phyloP scores from a whole-genome alignment of 2,113 vertebrate genomes.

The Canis aureus region DNA sequence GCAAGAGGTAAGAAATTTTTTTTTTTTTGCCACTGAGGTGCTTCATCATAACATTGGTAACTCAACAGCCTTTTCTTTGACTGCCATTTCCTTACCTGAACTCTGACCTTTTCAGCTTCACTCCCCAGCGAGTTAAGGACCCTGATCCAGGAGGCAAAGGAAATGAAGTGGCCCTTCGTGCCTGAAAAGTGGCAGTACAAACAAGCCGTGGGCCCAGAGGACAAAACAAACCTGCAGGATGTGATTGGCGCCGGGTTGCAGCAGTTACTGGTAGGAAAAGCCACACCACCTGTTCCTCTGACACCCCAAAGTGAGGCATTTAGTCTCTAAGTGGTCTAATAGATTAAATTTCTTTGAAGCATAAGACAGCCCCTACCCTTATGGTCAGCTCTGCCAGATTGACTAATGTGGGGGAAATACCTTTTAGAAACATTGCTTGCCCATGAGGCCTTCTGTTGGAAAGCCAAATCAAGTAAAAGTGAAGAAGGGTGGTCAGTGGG shows the following conservation, averaged over 20 bases:
- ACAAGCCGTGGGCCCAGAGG: slow-evolving; percentile 88
- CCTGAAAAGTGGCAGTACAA: slow-evolving; percentile 99
- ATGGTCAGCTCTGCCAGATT: not conserved
- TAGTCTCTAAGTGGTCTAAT: slow-evolving; percentile 48
- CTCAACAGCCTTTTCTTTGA: slow-evolving; percentile 74
- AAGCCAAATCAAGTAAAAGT: not conserved
- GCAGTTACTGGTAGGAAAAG: slow-evolving; percentile 92
- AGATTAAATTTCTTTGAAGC: slow-evolving; percentile 50
- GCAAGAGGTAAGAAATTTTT: slow-evolving; percentile 48
- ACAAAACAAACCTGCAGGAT: slow-evolving; percentile 96
- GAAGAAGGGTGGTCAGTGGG: not conserved
- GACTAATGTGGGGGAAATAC: not conserved
- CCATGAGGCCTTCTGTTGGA: not conserved
- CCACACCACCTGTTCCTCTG: slow-evolving; percentile 64
- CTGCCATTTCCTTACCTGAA: slow-evolving; percentile 85
- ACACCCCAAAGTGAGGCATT: not conserved
- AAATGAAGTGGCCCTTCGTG: slow-evolving; percentile 98
- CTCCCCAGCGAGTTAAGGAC: slow-evolving; percentile 91
- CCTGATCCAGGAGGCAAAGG: slow-evolving; percentile 94
- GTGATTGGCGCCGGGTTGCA: slow-evolving; percentile 88
- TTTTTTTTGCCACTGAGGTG: slow-evolving; percentile 50
- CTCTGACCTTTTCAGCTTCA: slow-evolving; percentile 90
- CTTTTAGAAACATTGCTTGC: not conserved
- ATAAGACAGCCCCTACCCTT: not conserved
- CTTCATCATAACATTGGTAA: slow-evolving; percentile 66